These are phyloP conservation scores for Oncorhynchus mykiss DNA, from an alignment of 2,113 vertebrate genomes.

Conservation along the genomic window DNA sequence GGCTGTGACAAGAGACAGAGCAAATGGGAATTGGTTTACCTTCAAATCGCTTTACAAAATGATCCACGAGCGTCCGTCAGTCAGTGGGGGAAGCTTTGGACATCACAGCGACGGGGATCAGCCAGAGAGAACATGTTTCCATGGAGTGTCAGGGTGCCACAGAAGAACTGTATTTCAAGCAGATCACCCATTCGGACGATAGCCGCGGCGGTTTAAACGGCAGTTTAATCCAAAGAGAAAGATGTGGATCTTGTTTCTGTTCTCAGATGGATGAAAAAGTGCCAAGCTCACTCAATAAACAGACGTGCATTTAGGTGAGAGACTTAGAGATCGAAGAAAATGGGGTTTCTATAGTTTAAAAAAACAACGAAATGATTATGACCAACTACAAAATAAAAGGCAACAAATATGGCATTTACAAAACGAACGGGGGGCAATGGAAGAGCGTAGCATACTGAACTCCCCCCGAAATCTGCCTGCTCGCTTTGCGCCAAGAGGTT, in stretches of 20 bases:
- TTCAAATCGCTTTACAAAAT: slow-evolving; percentile 69
- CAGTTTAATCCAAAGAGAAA: slow-evolving; percentile 61
- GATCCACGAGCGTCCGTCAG: slow-evolving; percentile 53
- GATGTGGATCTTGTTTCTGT: slow-evolving; percentile 51
- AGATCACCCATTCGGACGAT: slow-evolving; percentile 68
- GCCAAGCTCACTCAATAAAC: slow-evolving; percentile 56
- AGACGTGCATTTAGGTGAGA: slow-evolving; percentile 71
- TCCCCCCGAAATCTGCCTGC: slow-evolving; percentile 68
- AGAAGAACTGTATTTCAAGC: slow-evolving; percentile 51
- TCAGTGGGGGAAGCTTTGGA: slow-evolving; percentile 49
- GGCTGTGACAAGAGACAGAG: neutral
- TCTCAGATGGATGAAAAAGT: slow-evolving; percentile 46
- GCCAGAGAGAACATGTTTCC: slow-evolving; percentile 55
- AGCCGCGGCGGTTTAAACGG: slow-evolving; percentile 22
- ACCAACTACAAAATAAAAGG: slow-evolving; percentile 22
- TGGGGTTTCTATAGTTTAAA: neutral
- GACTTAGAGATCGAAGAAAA: neutral
- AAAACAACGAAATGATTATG: slow-evolving; percentile 7
- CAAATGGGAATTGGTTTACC: slow-evolving; percentile 60
- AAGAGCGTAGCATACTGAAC: slow-evolving; percentile 53
- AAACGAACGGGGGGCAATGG: slow-evolving; percentile 7
- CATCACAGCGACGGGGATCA: slow-evolving; percentile 68
- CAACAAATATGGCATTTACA: neutral
- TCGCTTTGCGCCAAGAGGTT: slow-evolving; percentile 70
- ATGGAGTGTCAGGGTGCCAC: slow-evolving; percentile 49